A percentile compares a stretch with the other conserved stretches of the same genome.
Evolutionary conservation across 2,797 vertebrate species (phyloP).

Genomic region (Crax fasciolata): DNA sequence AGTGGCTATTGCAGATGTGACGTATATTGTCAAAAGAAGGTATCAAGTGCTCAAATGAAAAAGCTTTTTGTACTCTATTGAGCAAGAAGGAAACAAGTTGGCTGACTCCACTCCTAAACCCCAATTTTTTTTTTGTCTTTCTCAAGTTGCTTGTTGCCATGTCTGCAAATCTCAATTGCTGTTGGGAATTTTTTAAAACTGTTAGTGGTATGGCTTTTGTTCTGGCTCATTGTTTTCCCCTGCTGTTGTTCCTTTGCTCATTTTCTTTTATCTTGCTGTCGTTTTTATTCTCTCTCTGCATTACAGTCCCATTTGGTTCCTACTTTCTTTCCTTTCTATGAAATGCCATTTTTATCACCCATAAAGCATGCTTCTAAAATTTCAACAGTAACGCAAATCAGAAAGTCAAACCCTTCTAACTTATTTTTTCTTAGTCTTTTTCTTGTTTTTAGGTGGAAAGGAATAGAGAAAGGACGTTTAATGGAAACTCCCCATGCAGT

Average conservation of each 20-base stretch:
- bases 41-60: background rate
- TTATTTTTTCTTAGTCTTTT: background rate
- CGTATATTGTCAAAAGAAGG: background rate
- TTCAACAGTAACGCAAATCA: background rate
- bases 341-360: constrained; percentile 47
- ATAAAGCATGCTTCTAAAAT: constrained; percentile 42
- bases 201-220: constrained; percentile 56
- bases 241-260: constrained; percentile 48
- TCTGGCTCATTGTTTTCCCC: constrained; percentile 70
- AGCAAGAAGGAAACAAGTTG: background rate
- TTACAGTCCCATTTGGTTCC: constrained; percentile 51
- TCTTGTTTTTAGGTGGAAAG: background rate
- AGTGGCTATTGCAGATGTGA: background rate
- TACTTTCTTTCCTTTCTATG: constrained; percentile 26
- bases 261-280: constrained; percentile 65
- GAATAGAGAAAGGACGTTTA: background rate
- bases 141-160: background rate
- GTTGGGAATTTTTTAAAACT: constrained; percentile 33
- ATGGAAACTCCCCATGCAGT: background rate
- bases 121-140: background rate
- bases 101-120: background rate
- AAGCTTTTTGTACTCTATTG: background rate
- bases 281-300: constrained; percentile 55
- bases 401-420: background rate
- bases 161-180: constrained; percentile 45